phyloP scores from a whole-genome alignment of 2,797 vertebrate species.

The Eulemur coronatus region DNA sequence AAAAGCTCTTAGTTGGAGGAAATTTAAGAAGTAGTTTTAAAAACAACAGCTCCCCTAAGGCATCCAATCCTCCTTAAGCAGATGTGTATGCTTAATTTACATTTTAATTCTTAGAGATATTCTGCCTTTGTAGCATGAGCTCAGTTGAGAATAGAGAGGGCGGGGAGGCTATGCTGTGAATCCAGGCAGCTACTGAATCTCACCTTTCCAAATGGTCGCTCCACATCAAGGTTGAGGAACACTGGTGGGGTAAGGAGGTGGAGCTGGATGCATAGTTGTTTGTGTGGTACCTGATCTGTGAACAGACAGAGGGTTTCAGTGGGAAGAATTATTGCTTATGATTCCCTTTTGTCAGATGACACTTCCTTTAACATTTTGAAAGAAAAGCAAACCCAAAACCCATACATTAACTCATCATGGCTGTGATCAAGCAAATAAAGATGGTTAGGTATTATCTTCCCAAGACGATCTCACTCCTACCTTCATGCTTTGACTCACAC shows the following conservation, averaged over 20 bases:
- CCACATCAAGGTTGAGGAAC: constrained; percentile 58
- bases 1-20: background rate
- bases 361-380: background rate
- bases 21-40: background rate
- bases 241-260: constrained; percentile 44
- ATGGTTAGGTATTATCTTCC: background rate
- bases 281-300: constrained; percentile 59
- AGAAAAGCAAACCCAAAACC: background rate
- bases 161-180: background rate
- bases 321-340: background rate
- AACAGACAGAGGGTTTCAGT: constrained; percentile 67
- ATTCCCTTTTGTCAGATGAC: background rate
- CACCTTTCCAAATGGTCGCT: constrained; percentile 69
- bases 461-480: background rate
- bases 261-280: constrained; percentile 56
- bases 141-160: background rate
- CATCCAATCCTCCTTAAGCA: background rate
- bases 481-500: background rate
- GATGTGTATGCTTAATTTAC: background rate
- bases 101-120: background rate
- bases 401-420: background rate
- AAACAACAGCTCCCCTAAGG: background rate
- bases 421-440: background rate
- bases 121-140: background rate
- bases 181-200: background rate